These are phyloP conservation scores for Epinotia bilunana DNA, from an alignment of 2,888 invertebrate species.

Conservation along the genomic window DNA sequence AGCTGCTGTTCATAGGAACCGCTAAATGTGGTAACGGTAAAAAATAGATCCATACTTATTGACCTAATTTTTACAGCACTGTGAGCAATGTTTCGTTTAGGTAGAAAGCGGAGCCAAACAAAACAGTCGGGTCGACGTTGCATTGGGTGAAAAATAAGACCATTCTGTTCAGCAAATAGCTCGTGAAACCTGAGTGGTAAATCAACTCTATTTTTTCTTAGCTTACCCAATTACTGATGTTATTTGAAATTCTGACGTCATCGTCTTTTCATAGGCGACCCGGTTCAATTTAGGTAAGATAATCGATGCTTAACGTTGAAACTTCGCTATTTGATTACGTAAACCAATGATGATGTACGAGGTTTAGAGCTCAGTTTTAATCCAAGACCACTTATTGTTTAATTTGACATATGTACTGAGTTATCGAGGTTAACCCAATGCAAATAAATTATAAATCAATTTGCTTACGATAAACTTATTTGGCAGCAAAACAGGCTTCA, in stretches of 20 bases:
- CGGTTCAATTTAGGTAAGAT: not conserved
- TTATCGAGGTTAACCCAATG: too few species aligned
- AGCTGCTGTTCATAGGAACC: not conserved
- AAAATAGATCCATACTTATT: conserved; percentile 10
- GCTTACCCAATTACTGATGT: conserved; percentile 20
- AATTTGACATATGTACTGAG: too few species aligned
- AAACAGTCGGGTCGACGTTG: conserved; percentile 12
- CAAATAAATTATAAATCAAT: too few species aligned
- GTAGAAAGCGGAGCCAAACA: conserved; percentile 7
- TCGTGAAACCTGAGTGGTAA: conserved; percentile 25
- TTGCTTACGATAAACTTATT: too few species aligned
- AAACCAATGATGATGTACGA: too few species aligned
- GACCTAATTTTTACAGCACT: conserved; percentile 37
- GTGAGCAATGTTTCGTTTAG: conserved; percentile 31
- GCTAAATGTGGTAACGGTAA: conserved; percentile 1
- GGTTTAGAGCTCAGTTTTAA: too few species aligned
- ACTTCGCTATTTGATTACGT: not conserved
- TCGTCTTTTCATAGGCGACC: not conserved
- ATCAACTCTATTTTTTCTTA: conserved; percentile 18
- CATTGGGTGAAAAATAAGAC: conserved; percentile 20
- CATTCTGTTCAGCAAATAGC: conserved; percentile 14
- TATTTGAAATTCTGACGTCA: conserved; percentile 26
- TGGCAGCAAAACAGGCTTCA: too few species aligned
- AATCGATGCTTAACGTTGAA: not conserved
- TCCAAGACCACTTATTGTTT: too few species aligned